Evolutionary conservation across 2,797 vertebrate species (phyloP), one percentile per base, ranked within the genome.

Genomic region (Tolypeutes matacus): DNA sequence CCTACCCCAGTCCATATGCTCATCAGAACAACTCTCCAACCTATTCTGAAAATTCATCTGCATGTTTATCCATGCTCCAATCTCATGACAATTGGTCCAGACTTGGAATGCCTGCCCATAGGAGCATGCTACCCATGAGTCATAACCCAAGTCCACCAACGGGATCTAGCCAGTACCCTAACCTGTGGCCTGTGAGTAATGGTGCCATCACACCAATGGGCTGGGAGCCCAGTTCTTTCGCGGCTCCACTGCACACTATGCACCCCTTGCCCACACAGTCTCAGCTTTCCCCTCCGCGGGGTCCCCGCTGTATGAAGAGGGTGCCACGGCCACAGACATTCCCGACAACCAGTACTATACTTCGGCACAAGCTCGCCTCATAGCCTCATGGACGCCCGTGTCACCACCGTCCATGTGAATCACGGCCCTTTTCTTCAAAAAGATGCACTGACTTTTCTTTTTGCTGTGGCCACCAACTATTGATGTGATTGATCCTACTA

Each of bases 41-140:
- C 95, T 99, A 99, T 94, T 95, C 98, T 0, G 99, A 99, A 86
- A 99, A 97, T 93, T 98, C 99, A 0, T 98, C 99, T 7, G 97
- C 98, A 2, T 99, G 99, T 94, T 97, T 99, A 29, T 98, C 99
- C 49, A 98, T 99, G 99, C 98, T 99, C 82, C 98, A 99, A 1
- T 96, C 98, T 67, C 99, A 99, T 9, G 99, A 99, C 69, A 99
- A 98, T 98, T 99, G 99, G 99, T 98, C 99, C 95, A 96, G 98
- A 89, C 98, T 99, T 0, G 99, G 99, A 94, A 98, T 99, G 97
- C 98, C 99, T 3, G 62, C 99, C 65, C 99, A 99, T 87, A 98
- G 99, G 23, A 95, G 98, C 46, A 98, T 99, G 99, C 98, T 99
- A 88, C 98, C 99, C 18, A 97, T 99, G 98, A 91, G 97, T 46